Conservation (phyloP, 2,113 vertebrate species). For the Oxyruncus cristatus region DNA sequence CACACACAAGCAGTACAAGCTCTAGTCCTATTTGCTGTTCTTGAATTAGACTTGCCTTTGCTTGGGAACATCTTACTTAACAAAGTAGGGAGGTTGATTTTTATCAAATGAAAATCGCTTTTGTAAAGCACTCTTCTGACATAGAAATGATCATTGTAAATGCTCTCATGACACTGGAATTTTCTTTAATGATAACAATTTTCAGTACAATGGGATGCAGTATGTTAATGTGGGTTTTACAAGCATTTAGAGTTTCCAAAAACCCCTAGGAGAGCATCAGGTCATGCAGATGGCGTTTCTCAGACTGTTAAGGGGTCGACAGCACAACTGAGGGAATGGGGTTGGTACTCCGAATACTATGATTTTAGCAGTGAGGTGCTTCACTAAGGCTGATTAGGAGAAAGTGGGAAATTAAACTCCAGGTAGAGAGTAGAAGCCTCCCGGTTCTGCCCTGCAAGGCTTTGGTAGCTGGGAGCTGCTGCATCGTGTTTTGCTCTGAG, state of each 20-base stretch:
- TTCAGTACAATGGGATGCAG: not conserved
- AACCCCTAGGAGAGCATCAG: not conserved
- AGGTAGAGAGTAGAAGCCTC: not conserved
- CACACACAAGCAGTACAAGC: not conserved
- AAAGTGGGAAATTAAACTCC: not conserved
- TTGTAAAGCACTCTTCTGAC: not conserved
- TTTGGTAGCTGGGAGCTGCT: not conserved
- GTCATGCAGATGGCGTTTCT: not conserved
- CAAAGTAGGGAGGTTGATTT: not conserved
- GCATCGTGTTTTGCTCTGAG: not conserved
- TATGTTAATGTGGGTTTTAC: not conserved
- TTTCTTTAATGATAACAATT: not conserved
- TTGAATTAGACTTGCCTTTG: not conserved
- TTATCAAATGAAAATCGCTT: not conserved
- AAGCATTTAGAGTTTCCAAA: not conserved
- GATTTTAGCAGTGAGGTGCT: not conserved
- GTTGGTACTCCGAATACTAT: not conserved
- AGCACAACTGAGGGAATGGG: not conserved
- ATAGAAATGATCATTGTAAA: not conserved
- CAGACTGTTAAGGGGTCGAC: too few species aligned
- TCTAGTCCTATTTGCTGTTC: not conserved
- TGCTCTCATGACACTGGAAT: not conserved
- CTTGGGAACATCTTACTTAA: not conserved
- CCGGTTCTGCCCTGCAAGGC: not conserved
- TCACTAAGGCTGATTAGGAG: not conserved